Conservation (phyloP, 2,797 vertebrate genomes). For the Apogon hyalosoma region DNA sequence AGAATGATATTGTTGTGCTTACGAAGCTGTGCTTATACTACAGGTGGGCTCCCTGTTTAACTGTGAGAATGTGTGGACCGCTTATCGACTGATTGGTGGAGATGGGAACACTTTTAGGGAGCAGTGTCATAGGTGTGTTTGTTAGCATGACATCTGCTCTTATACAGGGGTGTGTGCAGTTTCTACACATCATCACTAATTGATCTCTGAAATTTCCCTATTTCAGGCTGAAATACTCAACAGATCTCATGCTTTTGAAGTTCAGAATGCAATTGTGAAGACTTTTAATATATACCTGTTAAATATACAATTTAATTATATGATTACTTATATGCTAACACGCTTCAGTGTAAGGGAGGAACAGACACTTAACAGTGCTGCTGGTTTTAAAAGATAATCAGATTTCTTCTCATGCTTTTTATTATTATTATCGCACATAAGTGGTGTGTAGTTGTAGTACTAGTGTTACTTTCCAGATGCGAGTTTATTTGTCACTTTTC, state of each 20-base stretch:
- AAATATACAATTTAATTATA: constrained; percentile 65
- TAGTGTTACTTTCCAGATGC: constrained; percentile 54
- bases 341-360: constrained; percentile 51
- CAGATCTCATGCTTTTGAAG: constrained; percentile 47
- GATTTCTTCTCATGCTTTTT: constrained; percentile 56
- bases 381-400: constrained; percentile 73
- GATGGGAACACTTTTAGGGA: constrained; percentile 14
- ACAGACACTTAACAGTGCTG: constrained; percentile 66
- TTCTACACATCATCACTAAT: constrained; percentile 43
- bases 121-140: constrained; percentile 39
- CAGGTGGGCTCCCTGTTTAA: constrained; percentile 13
- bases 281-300: constrained; percentile 74
- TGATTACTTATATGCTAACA: constrained; percentile 64
- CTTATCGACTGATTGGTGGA: constrained; percentile 20
- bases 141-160: constrained; percentile 30
- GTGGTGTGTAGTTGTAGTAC: constrained; percentile 70
- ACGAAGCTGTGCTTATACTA: constrained; percentile 3
- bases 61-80: constrained; percentile 32
- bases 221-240: constrained; percentile 27
- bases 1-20: constrained; percentile 25
- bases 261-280: constrained; percentile 57
- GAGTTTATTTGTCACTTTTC: constrained; percentile 55
- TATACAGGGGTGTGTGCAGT: constrained; percentile 24
- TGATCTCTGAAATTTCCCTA: constrained; percentile 38
- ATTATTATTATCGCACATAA: constrained; percentile 60